phyloP scores from a whole-genome alignment of 2,888 invertebrate genomes.

The Catocala sponsa region DNA sequence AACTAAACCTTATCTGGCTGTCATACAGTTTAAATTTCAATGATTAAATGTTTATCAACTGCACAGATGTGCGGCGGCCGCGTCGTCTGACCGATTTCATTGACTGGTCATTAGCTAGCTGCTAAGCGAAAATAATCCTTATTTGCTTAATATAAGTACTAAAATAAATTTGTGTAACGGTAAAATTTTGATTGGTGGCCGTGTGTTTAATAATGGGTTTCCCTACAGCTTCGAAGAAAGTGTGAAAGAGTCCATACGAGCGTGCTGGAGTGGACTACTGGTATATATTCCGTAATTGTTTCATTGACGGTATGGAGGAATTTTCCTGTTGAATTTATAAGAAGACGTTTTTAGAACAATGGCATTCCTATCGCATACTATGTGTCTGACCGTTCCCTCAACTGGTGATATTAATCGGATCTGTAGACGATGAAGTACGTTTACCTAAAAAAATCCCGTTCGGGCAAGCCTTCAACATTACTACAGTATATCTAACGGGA shows the following conservation, averaged over 20 bases:
- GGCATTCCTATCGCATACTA: too few species aligned
- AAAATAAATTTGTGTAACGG: background rate
- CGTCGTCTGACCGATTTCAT: conserved; percentile 36
- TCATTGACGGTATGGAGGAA: conserved; percentile 11
- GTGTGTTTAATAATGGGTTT: conserved; percentile 35
- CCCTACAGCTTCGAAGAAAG: conserved; percentile 40
- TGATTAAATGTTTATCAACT: conserved; percentile 21
- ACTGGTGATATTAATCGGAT: too few species aligned
- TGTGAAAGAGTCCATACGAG: conserved; percentile 24
- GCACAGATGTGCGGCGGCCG: conserved; percentile 23
- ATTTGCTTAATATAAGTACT: fast-evolving
- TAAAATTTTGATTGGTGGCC: conserved; percentile 14
- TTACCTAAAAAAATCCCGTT: too few species aligned
- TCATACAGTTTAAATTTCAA: conserved; percentile 35
- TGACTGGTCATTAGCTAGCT: conserved; percentile 29
- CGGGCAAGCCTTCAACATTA: too few species aligned
- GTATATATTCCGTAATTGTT: conserved; percentile 10
- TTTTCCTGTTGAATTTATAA: background rate
- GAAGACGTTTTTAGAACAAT: background rate
- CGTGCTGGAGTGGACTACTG: conserved; percentile 4
- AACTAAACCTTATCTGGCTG: conserved; percentile 27
- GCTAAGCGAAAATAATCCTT: conserved; percentile 26
- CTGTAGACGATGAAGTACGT: too few species aligned
- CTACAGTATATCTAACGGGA: too few species aligned
- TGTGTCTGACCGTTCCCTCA: too few species aligned